These are phyloP conservation scores for Venustaconcha ellipsiformis DNA, from an alignment of 1,140 invertebrate genomes.

Conservation along the genomic window DNA sequence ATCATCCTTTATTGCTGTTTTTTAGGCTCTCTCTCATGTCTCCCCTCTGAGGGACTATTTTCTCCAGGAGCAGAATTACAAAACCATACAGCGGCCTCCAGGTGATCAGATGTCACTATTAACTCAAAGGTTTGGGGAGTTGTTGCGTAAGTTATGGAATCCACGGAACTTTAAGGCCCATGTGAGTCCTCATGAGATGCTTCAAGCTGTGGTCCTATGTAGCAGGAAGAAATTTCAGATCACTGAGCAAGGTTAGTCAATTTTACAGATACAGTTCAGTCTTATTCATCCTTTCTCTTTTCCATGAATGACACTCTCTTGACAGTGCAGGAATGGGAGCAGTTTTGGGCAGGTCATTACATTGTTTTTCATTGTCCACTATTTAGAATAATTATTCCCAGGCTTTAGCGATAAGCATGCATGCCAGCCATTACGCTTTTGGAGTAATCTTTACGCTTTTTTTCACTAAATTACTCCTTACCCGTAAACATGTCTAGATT, in stretches of 20 bases:
- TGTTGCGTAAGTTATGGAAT: conserved; percentile 99
- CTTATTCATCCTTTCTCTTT: not conserved
- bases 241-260: conserved; percentile 88
- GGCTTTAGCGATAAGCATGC: not conserved
- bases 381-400: not conserved
- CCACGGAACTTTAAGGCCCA: conserved; percentile 99
- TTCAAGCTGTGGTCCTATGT: conserved; percentile 98
- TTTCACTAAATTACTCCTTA: no score
- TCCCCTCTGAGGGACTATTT: conserved; percentile 95
- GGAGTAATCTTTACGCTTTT: no score
- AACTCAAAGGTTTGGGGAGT: conserved; percentile 96
- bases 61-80: conserved; percentile 92
- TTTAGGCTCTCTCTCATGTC: conserved; percentile 92
- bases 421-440: no score
- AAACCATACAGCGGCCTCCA: conserved; percentile 87
- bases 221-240: conserved; percentile 99
- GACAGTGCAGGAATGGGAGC: not conserved
- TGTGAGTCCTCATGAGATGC: conserved; percentile 99
- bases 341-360: not conserved
- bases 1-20: not conserved
- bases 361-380: not conserved
- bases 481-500: no score
- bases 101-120: conserved; percentile 83
- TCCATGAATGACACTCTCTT: not conserved
- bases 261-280: not conserved